Percentiles rank a stretch among this genome's conserved stretches.
These are phyloP conservation scores for Coptotermes formosanus DNA, from an alignment of 1,140 invertebrate genomes.

Conservation along the genomic window DNA sequence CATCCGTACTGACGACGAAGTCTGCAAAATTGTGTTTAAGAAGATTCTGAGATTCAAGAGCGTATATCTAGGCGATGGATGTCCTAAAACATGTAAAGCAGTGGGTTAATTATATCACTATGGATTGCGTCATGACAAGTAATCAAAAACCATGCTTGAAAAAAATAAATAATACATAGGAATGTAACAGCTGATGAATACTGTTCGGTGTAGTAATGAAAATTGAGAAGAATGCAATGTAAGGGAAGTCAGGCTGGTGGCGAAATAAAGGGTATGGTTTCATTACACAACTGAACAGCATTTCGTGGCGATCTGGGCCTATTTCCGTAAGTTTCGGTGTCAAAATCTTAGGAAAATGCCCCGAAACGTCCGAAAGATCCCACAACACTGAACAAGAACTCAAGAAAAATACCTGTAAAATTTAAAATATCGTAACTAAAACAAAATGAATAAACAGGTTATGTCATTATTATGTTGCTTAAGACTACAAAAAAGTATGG, in stretches of 20 bases:
- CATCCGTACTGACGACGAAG: background rate
- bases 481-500: too few relatives aligned
- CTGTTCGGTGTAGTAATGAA: too few relatives aligned
- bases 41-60: background rate
- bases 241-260: too few relatives aligned
- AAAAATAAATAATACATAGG: background rate
- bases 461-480: background rate
- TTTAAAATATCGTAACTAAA: background rate
- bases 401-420: background rate
- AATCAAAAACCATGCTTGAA: background rate
- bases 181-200: background rate
- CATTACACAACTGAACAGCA: too few relatives aligned
- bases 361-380: background rate
- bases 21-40: slow-evolving; percentile 19
- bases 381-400: background rate
- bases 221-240: too few relatives aligned
- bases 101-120: background rate
- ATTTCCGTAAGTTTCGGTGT: too few relatives aligned
- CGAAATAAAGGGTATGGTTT: too few relatives aligned
- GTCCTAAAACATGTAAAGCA: slow-evolving; percentile 7
- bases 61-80: background rate
- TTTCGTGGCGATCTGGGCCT: too few relatives aligned
- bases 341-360: too few relatives aligned
- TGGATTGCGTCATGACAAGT: background rate
- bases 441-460: background rate